A percentile compares a stretch with the other conserved stretches of the same genome.
Evolutionary conservation across 2,797 vertebrate genomes (phyloP).

Genomic region (Choloepus didactylus): DNA sequence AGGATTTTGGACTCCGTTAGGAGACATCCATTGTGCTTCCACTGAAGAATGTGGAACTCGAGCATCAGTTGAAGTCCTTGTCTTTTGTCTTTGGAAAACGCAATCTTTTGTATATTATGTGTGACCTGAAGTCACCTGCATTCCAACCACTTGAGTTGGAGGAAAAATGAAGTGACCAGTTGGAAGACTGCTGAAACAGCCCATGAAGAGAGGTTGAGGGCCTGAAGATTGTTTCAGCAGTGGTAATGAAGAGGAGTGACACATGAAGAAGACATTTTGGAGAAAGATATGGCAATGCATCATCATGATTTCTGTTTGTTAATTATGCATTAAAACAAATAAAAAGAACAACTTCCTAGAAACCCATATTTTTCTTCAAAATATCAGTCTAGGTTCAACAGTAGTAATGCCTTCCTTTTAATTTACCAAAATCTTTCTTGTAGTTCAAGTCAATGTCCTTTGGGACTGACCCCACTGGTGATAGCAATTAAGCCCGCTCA

Average conservation of each 20-base stretch:
- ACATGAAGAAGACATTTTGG: not conserved
- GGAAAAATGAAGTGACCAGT: too few relatives aligned
- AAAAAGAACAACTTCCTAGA: not conserved
- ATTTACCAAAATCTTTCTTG: not conserved
- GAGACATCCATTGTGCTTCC: not conserved
- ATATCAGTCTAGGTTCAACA: not conserved
- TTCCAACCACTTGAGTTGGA: not conserved
- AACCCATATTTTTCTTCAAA: not conserved
- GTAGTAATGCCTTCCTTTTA: not conserved
- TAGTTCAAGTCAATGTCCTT: not conserved
- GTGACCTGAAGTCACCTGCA: not conserved
- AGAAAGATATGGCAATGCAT: not conserved
- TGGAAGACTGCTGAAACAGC: too few relatives aligned
- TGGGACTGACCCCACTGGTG: accelerated
- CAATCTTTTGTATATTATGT: not conserved
- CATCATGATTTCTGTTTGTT: not conserved
- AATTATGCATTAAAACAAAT: not conserved
- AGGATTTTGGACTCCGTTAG: too few relatives aligned
- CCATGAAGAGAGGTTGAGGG: accelerated
- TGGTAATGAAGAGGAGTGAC: not conserved
- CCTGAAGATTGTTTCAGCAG: accelerated
- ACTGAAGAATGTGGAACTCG: not conserved
- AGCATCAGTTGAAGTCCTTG: not conserved
- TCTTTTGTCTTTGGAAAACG: not conserved
- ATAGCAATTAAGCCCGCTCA: not conserved